Conservation (phyloP, 1,140 invertebrate genomes). For the Pollicipes pollicipes region DNA sequence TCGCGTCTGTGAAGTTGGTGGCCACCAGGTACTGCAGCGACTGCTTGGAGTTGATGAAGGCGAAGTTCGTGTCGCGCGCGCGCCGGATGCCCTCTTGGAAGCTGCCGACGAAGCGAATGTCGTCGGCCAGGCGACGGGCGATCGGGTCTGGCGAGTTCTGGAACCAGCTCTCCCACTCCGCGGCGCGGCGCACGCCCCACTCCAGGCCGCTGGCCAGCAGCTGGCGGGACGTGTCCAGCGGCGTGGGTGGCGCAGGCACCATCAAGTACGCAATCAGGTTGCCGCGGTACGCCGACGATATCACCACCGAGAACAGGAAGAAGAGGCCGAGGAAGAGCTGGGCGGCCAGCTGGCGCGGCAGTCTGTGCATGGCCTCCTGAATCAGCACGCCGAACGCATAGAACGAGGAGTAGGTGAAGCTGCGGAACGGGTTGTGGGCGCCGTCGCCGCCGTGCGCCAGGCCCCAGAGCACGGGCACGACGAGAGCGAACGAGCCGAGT, state of each 20-base stretch:
- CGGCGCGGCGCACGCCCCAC: constrained; percentile 16
- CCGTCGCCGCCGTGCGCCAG: background rate
- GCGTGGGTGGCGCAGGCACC: constrained; percentile 11
- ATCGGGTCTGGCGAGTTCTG: constrained; percentile 17
- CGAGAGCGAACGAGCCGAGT: background rate
- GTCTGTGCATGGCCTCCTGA: constrained; percentile 4
- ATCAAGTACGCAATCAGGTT: constrained; percentile 13
- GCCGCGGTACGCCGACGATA: constrained; percentile 12
- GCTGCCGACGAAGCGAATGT: constrained; percentile 14
- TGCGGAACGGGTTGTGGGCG: background rate
- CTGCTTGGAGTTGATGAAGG: constrained; percentile 19
- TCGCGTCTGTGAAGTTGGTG: constrained; percentile 16
- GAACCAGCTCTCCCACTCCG: constrained; percentile 16
- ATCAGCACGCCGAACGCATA: constrained; percentile 14
- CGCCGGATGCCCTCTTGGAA: constrained; percentile 12
- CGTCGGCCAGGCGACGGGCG: constrained; percentile 13
- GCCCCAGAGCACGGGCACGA: constrained; percentile 6
- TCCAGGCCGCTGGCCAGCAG: constrained; percentile 13
- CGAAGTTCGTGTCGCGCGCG: constrained; percentile 14
- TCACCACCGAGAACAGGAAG: constrained; percentile 10
- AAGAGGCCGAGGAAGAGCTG: constrained; percentile 8
- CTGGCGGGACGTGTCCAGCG: constrained; percentile 12
- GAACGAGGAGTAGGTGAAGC: constrained; percentile 7
- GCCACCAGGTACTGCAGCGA: constrained; percentile 17
- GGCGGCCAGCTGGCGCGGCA: constrained; percentile 9